A percentile compares a stretch with the other conserved stretches of the same genome.
Conservation (phyloP, 2,113 vertebrate species). For the Xenopus borealis region DNA sequence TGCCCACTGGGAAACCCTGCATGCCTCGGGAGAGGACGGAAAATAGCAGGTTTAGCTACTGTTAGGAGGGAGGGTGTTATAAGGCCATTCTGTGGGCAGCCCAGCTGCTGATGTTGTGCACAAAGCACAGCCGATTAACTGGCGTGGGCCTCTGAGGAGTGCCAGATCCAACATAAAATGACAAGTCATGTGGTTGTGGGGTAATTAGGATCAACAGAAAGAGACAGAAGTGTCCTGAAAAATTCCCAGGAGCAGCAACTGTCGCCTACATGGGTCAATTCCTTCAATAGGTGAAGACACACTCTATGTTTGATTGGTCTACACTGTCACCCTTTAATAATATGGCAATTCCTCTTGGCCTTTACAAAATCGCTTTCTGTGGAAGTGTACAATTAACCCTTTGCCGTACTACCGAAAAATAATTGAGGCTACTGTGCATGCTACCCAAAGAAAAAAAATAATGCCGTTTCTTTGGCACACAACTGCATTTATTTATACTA, state of each 20-base stretch:
- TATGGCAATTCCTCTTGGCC: too few species aligned
- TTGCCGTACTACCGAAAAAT: too few species aligned
- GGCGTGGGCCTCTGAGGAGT: slow-evolving; percentile 42
- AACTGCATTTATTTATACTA: too few species aligned
- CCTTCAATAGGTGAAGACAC: slow-evolving; percentile 1
- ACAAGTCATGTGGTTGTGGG: slow-evolving; percentile 51
- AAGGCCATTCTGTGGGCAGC: slow-evolving; percentile 33
- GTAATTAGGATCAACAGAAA: slow-evolving; percentile 60
- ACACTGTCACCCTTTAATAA: too few species aligned
- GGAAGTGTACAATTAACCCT: too few species aligned
- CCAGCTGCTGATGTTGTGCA: slow-evolving; percentile 52
- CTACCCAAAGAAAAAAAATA: too few species aligned
- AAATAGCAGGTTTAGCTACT: slow-evolving; percentile 37
- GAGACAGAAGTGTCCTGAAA: slow-evolving; percentile 43
- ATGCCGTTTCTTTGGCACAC: too few species aligned
- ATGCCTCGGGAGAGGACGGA: slow-evolving; percentile 53
- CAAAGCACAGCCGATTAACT: slow-evolving; percentile 1
- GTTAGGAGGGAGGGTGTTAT: neutral
- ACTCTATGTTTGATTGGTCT: too few species aligned
- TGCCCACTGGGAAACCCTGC: slow-evolving; percentile 61
- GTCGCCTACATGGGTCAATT: slow-evolving; percentile 3
- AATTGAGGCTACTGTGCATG: too few species aligned
- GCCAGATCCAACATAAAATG: slow-evolving; percentile 52
- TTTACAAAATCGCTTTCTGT: too few species aligned
- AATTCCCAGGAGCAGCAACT: slow-evolving; percentile 10